phyloP scores from a whole-genome alignment of 92 coral and sea anemone species.

The Epizoanthus ramosus region DNA sequence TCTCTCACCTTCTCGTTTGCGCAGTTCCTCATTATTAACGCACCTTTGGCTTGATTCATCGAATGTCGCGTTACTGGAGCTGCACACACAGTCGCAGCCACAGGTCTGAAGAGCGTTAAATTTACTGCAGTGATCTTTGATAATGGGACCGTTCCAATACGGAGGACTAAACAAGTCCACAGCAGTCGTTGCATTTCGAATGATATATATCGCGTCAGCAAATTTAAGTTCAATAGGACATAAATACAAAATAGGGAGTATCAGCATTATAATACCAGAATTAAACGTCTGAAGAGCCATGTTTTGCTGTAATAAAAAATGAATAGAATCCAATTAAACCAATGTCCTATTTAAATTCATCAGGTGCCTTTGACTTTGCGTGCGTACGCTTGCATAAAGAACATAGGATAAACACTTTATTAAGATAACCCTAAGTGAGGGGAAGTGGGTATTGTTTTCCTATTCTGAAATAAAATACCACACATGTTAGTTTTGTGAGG shows the following conservation, averaged over 20 bases:
- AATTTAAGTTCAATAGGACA: neutral
- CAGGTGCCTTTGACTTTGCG: no score
- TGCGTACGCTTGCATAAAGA: no score
- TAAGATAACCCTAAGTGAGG: neutral
- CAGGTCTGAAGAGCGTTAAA: conserved; percentile 2
- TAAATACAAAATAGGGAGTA: neutral
- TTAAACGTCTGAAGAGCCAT: neutral
- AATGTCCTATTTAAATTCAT: no score
- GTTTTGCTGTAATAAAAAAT: neutral
- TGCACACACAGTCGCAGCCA: conserved; percentile 11
- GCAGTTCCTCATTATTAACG: neutral
- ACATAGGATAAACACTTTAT: neutral
- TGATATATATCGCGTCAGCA: neutral
- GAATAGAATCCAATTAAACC: no score
- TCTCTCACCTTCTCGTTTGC: neutral
- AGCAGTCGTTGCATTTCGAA: neutral
- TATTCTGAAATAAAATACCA: neutral
- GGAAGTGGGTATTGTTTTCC: neutral
- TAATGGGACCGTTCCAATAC: neutral
- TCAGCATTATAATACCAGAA: no score
- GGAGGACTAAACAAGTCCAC: neutral
- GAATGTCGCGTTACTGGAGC: conserved; percentile 2
- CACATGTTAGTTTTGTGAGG: neutral
- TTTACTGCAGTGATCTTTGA: conserved; percentile 1
- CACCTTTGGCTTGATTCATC: conserved; percentile 8